phyloP scores from a whole-genome alignment of 2,797 vertebrate genomes.

The Micropoecilia bifurca region DNA sequence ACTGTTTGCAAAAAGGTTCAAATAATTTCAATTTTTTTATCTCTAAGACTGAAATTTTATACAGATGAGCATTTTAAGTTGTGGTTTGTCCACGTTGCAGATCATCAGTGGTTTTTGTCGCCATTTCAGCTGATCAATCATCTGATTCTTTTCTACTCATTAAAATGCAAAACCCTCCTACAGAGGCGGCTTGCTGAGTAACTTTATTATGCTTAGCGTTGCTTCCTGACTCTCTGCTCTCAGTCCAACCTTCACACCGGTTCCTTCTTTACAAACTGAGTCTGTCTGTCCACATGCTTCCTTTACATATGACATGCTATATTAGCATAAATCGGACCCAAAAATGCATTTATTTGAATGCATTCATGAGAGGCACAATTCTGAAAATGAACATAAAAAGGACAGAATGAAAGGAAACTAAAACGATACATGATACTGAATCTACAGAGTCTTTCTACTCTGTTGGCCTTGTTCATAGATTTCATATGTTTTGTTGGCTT shows the following conservation, averaged over 20 bases:
- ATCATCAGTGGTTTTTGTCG: not conserved
- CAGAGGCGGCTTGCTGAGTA: not conserved
- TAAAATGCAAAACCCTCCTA: not conserved
- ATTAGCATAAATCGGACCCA: not conserved
- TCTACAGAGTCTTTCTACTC: not conserved
- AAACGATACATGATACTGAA: not conserved
- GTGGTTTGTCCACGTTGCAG: not conserved
- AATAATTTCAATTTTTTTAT: not conserved
- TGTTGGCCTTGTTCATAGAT: not conserved
- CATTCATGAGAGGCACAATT: not conserved
- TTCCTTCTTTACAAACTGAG: not conserved
- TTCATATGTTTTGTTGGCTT: not conserved
- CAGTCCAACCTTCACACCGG: not conserved
- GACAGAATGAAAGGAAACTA: not conserved
- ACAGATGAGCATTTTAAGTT: not conserved
- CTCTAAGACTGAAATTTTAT: not conserved
- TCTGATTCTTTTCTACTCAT: not conserved
- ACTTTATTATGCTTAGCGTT: not conserved
- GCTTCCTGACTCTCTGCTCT: not conserved
- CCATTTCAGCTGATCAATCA: not conserved
- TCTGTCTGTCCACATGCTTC: not conserved
- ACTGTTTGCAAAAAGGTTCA: not conserved
- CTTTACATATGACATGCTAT: not conserved
- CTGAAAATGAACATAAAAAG: not conserved
- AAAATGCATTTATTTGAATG: not conserved